These are phyloP conservation scores for Drosophila bocki DNA, from an alignment of 1,140 invertebrate genomes.

Conservation along the genomic window DNA sequence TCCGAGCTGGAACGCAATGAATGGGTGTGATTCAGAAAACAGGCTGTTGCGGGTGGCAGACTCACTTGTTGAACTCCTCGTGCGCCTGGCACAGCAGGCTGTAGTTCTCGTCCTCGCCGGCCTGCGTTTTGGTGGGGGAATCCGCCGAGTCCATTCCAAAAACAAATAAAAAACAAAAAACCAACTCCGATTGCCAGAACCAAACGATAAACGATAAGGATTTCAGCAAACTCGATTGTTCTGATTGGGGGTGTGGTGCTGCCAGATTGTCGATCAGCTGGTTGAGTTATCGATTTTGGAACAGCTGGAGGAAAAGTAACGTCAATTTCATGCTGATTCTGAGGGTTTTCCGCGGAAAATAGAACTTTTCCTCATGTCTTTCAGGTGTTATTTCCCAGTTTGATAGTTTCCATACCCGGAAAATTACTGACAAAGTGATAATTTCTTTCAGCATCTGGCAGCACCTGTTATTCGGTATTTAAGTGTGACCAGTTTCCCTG, in stretches of 20 bases:
- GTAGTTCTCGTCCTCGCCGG: constrained; percentile 74
- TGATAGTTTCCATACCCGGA: too few species aligned
- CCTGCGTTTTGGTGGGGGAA: constrained; percentile 73
- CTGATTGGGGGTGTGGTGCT: background rate
- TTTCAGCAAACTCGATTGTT: background rate
- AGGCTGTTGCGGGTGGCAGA: background rate
- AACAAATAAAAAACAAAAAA: constrained; percentile 63
- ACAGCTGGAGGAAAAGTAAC: background rate
- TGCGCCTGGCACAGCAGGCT: constrained; percentile 72
- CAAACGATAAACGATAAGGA: constrained; percentile 4
- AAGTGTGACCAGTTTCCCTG: background rate
- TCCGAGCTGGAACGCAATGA: constrained; percentile 50
- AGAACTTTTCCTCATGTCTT: background rate
- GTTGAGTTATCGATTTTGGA: background rate
- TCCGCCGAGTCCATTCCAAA: constrained; percentile 76
- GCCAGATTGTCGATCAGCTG: background rate
- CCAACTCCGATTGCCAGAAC: constrained; percentile 23
- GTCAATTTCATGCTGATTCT: too few species aligned
- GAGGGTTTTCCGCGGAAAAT: background rate
- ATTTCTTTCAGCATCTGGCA: background rate
- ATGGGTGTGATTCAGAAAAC: background rate
- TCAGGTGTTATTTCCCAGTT: too few species aligned
- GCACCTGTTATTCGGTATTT: background rate
- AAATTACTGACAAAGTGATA: background rate
- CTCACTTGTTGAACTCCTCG: constrained; percentile 78